phyloP scores from a whole-genome alignment of 2,888 invertebrate species.

The Oxystoma pomonae region DNA sequence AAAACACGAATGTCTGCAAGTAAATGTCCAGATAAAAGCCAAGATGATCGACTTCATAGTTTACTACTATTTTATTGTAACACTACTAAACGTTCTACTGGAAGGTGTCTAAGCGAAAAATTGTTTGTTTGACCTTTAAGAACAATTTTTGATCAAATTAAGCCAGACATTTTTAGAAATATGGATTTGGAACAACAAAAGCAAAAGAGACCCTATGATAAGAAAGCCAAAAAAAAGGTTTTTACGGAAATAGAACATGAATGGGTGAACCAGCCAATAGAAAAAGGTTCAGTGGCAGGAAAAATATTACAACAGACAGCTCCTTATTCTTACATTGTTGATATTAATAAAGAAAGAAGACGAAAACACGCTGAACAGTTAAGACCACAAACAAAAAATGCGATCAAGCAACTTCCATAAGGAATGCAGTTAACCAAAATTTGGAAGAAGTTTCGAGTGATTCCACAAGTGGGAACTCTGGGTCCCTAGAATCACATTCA shows the following conservation, averaged over 20 bases:
- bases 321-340: background rate
- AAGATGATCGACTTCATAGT: conserved; percentile 6
- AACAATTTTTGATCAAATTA: conserved; percentile 12
- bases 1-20: conserved; percentile 16
- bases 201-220: conserved; percentile 8
- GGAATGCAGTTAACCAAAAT: no score
- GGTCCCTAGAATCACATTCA: no score
- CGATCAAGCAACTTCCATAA: no score
- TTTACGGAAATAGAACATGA: conserved; percentile 4
- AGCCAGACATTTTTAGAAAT: conserved; percentile 7
- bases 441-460: no score
- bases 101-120: conserved; percentile 12
- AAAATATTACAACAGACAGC: conserved; percentile 9
- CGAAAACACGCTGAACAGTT: background rate
- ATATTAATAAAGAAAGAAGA: background rate
- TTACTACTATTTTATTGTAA: conserved; percentile 17
- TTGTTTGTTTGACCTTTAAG: conserved; percentile 13
- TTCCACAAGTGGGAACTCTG: no score
- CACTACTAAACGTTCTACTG: conserved; percentile 17
- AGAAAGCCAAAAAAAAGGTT: background rate
- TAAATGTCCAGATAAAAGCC: background rate
- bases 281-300: conserved; percentile 9
- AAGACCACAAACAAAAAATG: no score
- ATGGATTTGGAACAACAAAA: conserved; percentile 9
- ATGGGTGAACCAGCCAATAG: conserved; percentile 13